Base-by-base conservation (phyloP, 1,140 invertebrate genomes). In the Calephelis virginiensis region DNA sequence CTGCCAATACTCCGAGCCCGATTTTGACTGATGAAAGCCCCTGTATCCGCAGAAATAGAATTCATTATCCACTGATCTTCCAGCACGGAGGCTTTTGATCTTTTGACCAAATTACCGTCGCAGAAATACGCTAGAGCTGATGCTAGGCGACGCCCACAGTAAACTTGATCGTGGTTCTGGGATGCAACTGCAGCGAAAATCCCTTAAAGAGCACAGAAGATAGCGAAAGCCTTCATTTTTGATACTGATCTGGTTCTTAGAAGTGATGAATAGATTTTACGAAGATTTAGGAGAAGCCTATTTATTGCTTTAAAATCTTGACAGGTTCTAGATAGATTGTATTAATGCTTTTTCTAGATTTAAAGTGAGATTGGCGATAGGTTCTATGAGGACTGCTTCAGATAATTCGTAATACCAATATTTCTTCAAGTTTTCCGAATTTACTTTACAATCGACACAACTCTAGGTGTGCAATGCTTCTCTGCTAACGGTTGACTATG, bases 131-230 rank as follows among this genome's bases (percentile, higher is more conserved):
- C 75, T 38, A 76, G 10, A 10, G 67, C 64, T 11, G 64, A 63
- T 0, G 70, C 66, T n/a, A 74, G 45, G 8, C 70, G 50, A 46
- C 72, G 53, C 9, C 72, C 75, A 46, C 75, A 76, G 50, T 74
- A 77, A 3, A 72, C 50, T 37, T 70, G 68, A 3, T 66, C 64
- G 40, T 67, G 66, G 7, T 70, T 64, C 28, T 70, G 59, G 11
- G 46, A 50, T 11, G 14, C 9, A 11, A 64, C 61, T n/a, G 47
- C 28, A n/a, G 69, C 46, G 37, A 64, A 14, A 5, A 73, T 47
- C 8, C 53, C 59, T 38, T 72, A 49, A 9, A 68, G 67, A 40
- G 43, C 61, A 10, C 53, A 62, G 38, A 72, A 49, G 8, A 68
- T 68, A 40, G 43, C 61, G 1, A 61, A 14, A 40, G 40, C 13